Percentiles rank a stretch among this genome's conserved stretches.
Evolutionary conservation across 2,797 vertebrate species (phyloP).

Genomic region (Neoniphon sammara): DNA sequence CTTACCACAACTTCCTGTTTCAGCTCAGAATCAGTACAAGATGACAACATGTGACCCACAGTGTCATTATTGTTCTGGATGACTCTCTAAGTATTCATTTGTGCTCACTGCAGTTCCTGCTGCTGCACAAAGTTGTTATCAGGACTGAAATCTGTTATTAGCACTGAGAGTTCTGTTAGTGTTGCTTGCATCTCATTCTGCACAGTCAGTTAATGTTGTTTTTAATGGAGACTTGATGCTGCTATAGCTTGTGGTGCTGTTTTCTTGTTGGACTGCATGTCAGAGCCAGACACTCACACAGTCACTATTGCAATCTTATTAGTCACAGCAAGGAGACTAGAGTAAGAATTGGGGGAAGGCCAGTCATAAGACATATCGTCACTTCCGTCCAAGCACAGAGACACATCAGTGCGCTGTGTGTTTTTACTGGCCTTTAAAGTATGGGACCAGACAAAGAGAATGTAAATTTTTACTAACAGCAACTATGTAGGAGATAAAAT

Average conservation of each 20-base stretch:
- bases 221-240: not conserved
- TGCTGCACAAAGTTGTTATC: not conserved
- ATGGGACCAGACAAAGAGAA: not conserved
- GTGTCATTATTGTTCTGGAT: not conserved
- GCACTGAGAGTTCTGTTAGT: not conserved
- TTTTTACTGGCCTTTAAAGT: not conserved
- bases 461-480: not conserved
- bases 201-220: not conserved
- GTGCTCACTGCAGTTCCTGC: not conserved
- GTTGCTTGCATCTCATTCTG: not conserved
- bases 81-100: not conserved
- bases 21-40: not conserved
- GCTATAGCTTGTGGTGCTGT: not conserved
- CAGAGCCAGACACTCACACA: conserved; percentile 14
- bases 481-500: not conserved
- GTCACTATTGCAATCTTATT: conserved; percentile 29
- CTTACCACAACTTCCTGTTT: not conserved
- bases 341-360: conserved; percentile 15
- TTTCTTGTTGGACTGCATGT: not conserved
- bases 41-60: not conserved
- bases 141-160: not conserved
- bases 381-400: conserved; percentile 13
- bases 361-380: conserved; percentile 46
- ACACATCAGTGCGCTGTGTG: not conserved
- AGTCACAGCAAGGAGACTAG: conserved; percentile 34